Evolutionary conservation across 2,888 invertebrate genomes (phyloP), one percentile per base, ranked within the genome.

Genomic region (Villa cingulata): DNA sequence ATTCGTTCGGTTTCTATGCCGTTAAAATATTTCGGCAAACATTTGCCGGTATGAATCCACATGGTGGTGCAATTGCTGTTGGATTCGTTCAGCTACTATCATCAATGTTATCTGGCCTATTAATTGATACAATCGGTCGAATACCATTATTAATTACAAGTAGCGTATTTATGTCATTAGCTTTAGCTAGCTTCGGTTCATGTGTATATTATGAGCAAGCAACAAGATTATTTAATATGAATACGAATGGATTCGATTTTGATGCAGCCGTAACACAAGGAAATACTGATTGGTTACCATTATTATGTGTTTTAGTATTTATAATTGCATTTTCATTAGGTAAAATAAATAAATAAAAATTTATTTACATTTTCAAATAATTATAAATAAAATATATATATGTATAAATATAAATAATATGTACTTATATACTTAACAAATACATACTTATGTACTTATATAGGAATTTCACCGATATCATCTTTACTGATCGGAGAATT

Each of bases 21-120:
- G 89, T 88, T 14, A 80, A 83, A 47, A 90, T 91, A 58, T 89
- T 92, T 65, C 75, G 85, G 53, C 82, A 83, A 65, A 89, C 90
- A 18, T 84, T 86, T 54, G 81, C 81, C 29, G 81, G 80, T 9
- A 81, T 86, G 71, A 83, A 86, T 61, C 86, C 87, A 6, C 86
- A 87, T 56, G 78, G 81, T 39, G 88, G 87, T 14, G 87, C 90
- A 1, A 85, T 90, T 44, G 82, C 87, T 43, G 85, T 90, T 7
- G 88, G 86, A 9, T 80, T 83, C 45, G 88, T 89, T 1, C 89
- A 90, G 62, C 73, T 91, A 2, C 67, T 88, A n/a, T 86, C 86
- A 2, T 87, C 91, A 0, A 74, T 88, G 56, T 70, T 86, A 32
- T 86, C 88, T 34, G 87, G 83, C 4, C 71, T 87, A 54, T 70